These are phyloP conservation scores for Carcina quercana DNA, from an alignment of 2,888 invertebrate species.

Conservation along the genomic window DNA sequence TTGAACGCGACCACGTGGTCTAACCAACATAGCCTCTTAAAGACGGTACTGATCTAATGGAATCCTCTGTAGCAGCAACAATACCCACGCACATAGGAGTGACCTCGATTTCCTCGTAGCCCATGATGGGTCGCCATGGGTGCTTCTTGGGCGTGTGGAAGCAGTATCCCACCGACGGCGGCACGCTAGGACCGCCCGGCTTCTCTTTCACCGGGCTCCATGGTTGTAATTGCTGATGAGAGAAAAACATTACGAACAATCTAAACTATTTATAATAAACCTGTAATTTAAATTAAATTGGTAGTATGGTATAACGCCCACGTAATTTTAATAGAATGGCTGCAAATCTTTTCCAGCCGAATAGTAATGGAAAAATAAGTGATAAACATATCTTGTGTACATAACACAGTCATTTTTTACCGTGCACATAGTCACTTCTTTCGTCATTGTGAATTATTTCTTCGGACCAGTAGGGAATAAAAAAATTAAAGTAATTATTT, in stretches of 20 bases:
- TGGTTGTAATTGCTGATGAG: slow-evolving; percentile 83
- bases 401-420: too few species aligned
- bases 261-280: not conserved
- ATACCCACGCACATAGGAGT: slow-evolving; percentile 84
- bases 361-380: too few species aligned
- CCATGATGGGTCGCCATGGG: slow-evolving; percentile 86
- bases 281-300: not conserved
- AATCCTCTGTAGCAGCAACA: too few species aligned
- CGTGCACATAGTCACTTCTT: slow-evolving; percentile 66
- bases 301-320: too few species aligned
- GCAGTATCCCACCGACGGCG: slow-evolving; percentile 79
- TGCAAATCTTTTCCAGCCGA: too few species aligned
- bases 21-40: too few species aligned
- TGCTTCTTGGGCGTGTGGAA: slow-evolving; percentile 83
- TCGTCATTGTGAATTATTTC: slow-evolving; percentile 46
- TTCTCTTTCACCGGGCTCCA: slow-evolving; percentile 82
- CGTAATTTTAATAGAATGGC: too few species aligned
- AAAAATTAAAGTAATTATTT: too few species aligned
- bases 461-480: slow-evolving; percentile 14
- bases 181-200: slow-evolving; percentile 75
- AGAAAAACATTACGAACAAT: slow-evolving; percentile 10
- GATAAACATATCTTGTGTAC: too few species aligned
- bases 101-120: slow-evolving; percentile 85
- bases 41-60: too few species aligned
- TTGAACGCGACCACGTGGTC: too few species aligned